These are phyloP conservation scores for Drosophila diplacantha DNA, from an alignment of 2,888 invertebrate genomes.

Conservation along the genomic window DNA sequence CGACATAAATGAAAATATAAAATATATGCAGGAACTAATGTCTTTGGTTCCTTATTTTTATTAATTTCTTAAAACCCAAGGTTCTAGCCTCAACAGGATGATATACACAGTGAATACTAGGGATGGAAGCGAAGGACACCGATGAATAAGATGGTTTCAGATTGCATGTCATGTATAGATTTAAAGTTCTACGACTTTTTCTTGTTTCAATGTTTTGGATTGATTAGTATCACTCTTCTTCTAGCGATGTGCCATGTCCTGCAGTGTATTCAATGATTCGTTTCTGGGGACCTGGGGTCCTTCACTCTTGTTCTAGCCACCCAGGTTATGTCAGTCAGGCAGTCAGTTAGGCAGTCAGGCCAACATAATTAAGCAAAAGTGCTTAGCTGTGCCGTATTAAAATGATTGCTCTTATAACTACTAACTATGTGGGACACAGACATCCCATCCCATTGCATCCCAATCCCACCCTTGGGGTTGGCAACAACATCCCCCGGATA, in stretches of 20 bases:
- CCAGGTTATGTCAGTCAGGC: slow-evolving; percentile 59
- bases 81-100: neutral
- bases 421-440: slow-evolving; percentile 51
- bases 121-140: too few relatives aligned
- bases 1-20: neutral
- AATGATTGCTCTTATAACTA: slow-evolving; percentile 70
- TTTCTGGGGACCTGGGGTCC: neutral
- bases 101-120: too few relatives aligned
- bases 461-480: slow-evolving; percentile 1
- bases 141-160: too few relatives aligned
- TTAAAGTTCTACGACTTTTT: neutral
- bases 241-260: neutral
- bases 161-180: too few relatives aligned
- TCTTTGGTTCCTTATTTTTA: neutral
- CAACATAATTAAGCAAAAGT: slow-evolving; percentile 70
- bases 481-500: slow-evolving; percentile 14
- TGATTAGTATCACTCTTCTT: neutral
- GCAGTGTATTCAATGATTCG: slow-evolving; percentile 2
- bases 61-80: neutral
- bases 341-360: slow-evolving; percentile 38
- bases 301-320: slow-evolving; percentile 14
- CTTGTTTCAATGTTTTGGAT: neutral
- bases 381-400: slow-evolving; percentile 69
- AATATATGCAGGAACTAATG: neutral
- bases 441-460: slow-evolving; percentile 2